Evolutionary conservation across 1,140 invertebrate genomes (phyloP).

Genomic region (Diorhabda sublineata): DNA sequence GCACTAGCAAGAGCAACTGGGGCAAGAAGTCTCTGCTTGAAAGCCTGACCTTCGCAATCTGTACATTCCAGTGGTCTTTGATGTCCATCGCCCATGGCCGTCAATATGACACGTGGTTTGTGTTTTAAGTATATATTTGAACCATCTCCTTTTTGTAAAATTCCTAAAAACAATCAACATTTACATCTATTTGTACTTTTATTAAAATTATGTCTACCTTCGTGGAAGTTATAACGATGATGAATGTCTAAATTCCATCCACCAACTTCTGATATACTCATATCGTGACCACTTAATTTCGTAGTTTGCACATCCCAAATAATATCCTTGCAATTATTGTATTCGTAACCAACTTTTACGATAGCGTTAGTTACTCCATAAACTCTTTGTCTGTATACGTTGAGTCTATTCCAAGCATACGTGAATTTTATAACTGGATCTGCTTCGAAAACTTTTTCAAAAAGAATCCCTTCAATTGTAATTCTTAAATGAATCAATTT

Average conservation of each 20-base stretch:
- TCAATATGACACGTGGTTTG: constrained; percentile 83
- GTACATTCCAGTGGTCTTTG: constrained; percentile 78
- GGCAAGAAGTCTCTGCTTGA: constrained; percentile 78
- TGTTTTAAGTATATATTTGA: constrained; percentile 94
- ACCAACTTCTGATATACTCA: constrained; percentile 92
- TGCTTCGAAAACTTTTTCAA: constrained; percentile 91
- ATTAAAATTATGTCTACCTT: constrained; percentile 58
- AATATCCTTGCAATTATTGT: constrained; percentile 85
- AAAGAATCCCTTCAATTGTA: constrained; percentile 89
- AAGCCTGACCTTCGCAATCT: constrained; percentile 78
- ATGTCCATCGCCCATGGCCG: constrained; percentile 90
- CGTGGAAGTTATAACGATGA: constrained; percentile 95
- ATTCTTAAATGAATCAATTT: constrained; percentile 85
- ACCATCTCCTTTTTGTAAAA: constrained; percentile 95
- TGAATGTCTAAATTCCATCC: constrained; percentile 97
- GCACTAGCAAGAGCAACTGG: constrained; percentile 88
- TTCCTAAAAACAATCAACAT: constrained; percentile 56
- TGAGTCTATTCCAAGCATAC: constrained; percentile 92
- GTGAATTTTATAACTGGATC: constrained; percentile 94
- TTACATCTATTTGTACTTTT: not conserved
- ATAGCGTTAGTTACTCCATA: constrained; percentile 86
- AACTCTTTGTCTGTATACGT: constrained; percentile 94
- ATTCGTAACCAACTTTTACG: constrained; percentile 95
- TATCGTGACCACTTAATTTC: constrained; percentile 90
- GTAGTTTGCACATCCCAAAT: constrained; percentile 96